phyloP scores from a whole-genome alignment of 2,888 invertebrate species.

The Melanargia galathea region DNA sequence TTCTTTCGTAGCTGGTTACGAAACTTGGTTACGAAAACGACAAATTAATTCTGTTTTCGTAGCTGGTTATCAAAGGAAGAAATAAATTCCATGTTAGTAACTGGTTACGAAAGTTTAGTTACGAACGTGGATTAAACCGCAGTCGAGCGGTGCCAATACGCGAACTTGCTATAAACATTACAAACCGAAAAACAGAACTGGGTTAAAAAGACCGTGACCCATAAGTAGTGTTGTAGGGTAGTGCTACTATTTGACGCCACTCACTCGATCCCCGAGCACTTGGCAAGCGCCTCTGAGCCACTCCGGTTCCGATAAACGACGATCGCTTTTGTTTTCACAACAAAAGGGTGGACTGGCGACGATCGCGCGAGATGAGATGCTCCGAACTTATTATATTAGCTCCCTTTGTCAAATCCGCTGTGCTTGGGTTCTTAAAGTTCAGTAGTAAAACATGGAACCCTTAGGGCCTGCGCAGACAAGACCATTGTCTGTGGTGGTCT shows the following conservation, averaged over 20 bases:
- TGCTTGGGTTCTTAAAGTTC: too few relatives aligned
- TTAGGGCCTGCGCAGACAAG: too few relatives aligned
- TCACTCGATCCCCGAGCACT: conserved; percentile 34
- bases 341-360: conserved; percentile 31
- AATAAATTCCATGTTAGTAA: too few relatives aligned
- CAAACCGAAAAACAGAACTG: conserved; percentile 54
- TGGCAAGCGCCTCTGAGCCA: conserved; percentile 15
- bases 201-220: conserved; percentile 59
- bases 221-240: conserved; percentile 34
- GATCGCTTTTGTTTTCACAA: conserved; percentile 38
- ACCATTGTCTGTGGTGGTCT: too few relatives aligned
- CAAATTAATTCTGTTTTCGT: too few relatives aligned
- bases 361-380: conserved; percentile 36
- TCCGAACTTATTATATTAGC: conserved; percentile 31
- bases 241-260: conserved; percentile 25
- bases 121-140: too few relatives aligned
- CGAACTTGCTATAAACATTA: conserved; percentile 28
- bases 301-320: conserved; percentile 26
- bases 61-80: too few relatives aligned
- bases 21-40: too few relatives aligned
- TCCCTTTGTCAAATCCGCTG: too few relatives aligned
- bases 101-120: too few relatives aligned
- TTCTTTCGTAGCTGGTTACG: too few relatives aligned
- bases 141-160: conserved; percentile 30
- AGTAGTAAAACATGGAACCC: too few relatives aligned